Evolutionary conservation across 1,140 invertebrate genomes (phyloP).

Genomic region (Anadara kagoshimensis): DNA sequence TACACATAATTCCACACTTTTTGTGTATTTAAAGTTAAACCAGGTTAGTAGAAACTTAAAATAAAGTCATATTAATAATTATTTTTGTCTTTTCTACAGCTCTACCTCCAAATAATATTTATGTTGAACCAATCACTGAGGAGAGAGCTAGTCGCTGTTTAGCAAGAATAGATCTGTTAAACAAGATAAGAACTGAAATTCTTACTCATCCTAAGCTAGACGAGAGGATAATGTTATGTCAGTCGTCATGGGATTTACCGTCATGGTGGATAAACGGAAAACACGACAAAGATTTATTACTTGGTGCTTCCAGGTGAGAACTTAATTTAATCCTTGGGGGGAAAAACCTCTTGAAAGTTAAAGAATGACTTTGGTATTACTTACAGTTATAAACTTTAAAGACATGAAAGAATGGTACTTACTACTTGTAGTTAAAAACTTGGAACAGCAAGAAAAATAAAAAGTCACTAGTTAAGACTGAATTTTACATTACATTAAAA

Average conservation of each 20-base stretch:
- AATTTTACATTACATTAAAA: too few relatives aligned
- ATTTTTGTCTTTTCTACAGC: constrained; percentile 35
- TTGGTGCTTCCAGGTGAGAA: constrained; percentile 90
- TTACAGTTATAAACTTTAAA: too few relatives aligned
- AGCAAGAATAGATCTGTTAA: constrained; percentile 91
- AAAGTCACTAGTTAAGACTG: too few relatives aligned
- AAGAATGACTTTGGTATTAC: too few relatives aligned
- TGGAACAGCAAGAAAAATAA: too few relatives aligned
- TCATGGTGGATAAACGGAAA: constrained; percentile 97
- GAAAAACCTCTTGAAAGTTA: too few relatives aligned
- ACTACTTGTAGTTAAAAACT: too few relatives aligned
- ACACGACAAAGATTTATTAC: constrained; percentile 95
- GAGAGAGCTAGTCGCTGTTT: constrained; percentile 85
- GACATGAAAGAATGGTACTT: too few relatives aligned
- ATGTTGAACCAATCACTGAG: constrained; percentile 82
- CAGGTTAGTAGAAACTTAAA: not conserved
- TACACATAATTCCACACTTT: too few relatives aligned
- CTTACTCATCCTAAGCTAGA: constrained; percentile 90
- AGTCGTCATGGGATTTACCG: constrained; percentile 91
- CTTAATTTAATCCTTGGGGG: too few relatives aligned
- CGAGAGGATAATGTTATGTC: constrained; percentile 88
- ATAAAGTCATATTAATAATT: not conserved
- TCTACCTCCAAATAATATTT: constrained; percentile 66
- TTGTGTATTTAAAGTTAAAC: not conserved
- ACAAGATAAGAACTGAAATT: constrained; percentile 92